phyloP scores from a whole-genome alignment of 1,140 invertebrate genomes.

The Bilobella aurantiaca region DNA sequence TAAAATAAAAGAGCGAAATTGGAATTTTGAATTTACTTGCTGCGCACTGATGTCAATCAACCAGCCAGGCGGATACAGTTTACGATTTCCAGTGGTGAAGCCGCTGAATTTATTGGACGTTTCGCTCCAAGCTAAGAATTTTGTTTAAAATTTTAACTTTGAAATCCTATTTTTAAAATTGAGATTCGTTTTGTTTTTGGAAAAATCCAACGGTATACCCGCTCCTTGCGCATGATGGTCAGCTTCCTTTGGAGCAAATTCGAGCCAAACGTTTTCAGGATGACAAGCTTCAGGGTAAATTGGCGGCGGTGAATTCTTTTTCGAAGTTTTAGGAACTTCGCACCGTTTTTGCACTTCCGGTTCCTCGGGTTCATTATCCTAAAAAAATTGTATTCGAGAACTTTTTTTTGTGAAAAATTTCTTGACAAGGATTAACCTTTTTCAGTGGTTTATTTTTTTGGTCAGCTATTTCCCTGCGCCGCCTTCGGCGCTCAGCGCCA shows the following conservation, averaged over 20 bases:
- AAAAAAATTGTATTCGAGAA: too few species aligned
- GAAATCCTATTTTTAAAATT: too few species aligned
- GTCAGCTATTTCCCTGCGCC: too few species aligned
- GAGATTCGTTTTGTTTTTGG: too few species aligned
- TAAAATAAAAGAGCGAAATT: not conserved
- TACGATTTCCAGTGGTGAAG: not conserved
- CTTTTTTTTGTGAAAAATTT: too few species aligned
- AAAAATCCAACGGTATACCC: not conserved
- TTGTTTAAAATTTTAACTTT: not conserved
- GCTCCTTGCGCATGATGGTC: not conserved
- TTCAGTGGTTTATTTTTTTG: too few species aligned
- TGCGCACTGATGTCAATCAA: not conserved
- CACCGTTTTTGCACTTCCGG: too few species aligned
- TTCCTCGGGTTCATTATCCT: too few species aligned
- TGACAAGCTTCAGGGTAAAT: not conserved
- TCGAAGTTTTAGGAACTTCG: too few species aligned
- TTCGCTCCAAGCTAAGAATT: not conserved
- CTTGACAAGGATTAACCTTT: too few species aligned
- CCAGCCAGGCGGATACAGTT: not conserved
- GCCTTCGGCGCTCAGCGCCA: not conserved
- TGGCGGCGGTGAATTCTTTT: too few species aligned
- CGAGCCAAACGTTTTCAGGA: not conserved
- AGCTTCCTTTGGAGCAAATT: not conserved
- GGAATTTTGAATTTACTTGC: not conserved
- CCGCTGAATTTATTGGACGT: not conserved